These are phyloP conservation scores for Piaya cayana DNA, from an alignment of 2,113 vertebrate genomes.

Conservation along the genomic window DNA sequence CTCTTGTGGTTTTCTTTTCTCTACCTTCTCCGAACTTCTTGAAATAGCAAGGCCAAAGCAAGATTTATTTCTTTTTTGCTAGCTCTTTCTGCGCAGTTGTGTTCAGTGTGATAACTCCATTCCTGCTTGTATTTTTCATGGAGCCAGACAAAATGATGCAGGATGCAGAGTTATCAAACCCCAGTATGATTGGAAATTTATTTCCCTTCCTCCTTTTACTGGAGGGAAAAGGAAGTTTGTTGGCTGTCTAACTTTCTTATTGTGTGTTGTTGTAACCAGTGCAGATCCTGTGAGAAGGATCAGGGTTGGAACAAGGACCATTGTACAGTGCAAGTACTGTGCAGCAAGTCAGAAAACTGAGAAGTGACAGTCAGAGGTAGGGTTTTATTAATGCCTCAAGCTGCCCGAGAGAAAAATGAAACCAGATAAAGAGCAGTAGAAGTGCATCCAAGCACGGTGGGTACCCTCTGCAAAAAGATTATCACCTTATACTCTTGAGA, in stretches of 20 bases:
- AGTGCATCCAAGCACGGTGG: not conserved
- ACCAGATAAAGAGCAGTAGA: not conserved
- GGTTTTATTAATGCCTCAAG: not conserved
- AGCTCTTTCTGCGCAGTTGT: not conserved
- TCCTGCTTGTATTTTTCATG: not conserved
- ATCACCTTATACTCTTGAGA: not conserved
- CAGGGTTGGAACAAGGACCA: not conserved
- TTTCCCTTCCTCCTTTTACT: not conserved
- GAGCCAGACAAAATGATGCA: not conserved
- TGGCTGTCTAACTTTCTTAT: not conserved
- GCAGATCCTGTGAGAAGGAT: slow-evolving; percentile 32
- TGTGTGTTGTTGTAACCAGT: not conserved
- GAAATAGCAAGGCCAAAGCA: not conserved
- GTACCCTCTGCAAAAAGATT: not conserved
- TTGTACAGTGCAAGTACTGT: not conserved
- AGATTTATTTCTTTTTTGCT: not conserved
- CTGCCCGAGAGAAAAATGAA: not conserved
- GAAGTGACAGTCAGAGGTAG: not conserved
- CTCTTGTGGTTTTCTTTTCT: not conserved
- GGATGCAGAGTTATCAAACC: not conserved
- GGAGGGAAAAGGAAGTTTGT: not conserved
- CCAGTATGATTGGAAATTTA: not conserved
- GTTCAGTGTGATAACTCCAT: not conserved
- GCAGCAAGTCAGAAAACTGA: not conserved
- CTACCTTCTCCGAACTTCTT: not conserved